Conservation (phyloP, 2,113 vertebrate species). For the Ophthalmolycus amberensis region DNA sequence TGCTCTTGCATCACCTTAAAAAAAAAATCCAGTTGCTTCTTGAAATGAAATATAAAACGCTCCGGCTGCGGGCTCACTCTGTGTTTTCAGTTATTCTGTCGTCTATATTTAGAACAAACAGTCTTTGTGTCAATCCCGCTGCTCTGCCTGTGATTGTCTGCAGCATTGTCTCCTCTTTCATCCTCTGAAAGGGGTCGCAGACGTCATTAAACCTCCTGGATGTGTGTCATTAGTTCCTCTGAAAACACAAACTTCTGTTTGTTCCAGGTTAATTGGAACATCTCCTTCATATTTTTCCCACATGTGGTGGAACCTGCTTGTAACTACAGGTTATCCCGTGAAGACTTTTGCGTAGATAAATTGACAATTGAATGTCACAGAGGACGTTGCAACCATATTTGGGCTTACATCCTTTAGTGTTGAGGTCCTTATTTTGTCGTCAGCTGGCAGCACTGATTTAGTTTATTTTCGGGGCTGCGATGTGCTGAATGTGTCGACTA, state of each 20-base stretch:
- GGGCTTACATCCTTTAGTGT: conserved; percentile 12
- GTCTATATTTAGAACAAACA: not conserved
- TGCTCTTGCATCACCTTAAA: conserved; percentile 14
- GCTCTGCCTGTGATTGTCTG: not conserved
- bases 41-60: not conserved
- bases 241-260: conserved; percentile 24
- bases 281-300: conserved; percentile 9
- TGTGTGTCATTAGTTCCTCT: conserved; percentile 38
- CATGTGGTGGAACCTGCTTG: conserved; percentile 1
- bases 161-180: conserved; percentile 27
- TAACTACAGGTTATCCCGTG: not conserved
- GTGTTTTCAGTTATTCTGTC: not conserved
- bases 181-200: conserved; percentile 59
- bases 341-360: not conserved
- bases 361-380: not conserved
- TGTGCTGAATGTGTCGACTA: conserved; percentile 66
- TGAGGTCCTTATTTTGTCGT: conserved; percentile 34
- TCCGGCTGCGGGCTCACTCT: not conserved
- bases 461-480: conserved; percentile 63
- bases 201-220: conserved; percentile 37
- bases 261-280: conserved; percentile 30
- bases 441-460: conserved; percentile 46
- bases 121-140: not conserved
- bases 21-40: not conserved
- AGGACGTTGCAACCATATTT: conserved; percentile 22